A percentile compares a stretch with the other conserved stretches of the same genome.
Evolutionary conservation across 37 sponge, comb jelly and placozoan genomes (phyloP).

Genomic region (Diacarnus erythraeanus): DNA sequence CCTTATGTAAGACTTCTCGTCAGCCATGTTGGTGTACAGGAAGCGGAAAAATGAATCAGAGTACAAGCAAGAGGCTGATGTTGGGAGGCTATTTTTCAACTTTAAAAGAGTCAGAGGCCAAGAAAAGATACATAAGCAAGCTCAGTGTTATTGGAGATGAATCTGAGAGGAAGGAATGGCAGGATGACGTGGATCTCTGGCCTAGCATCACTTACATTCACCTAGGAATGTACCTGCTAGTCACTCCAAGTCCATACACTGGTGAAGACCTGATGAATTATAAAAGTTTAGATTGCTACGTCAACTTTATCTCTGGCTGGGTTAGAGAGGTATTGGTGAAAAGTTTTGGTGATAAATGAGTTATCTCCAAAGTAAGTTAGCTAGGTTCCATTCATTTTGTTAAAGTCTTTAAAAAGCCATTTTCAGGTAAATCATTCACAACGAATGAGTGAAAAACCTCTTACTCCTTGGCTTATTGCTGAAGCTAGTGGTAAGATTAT

Average conservation of each 20-base stretch:
- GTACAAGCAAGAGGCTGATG: neutral
- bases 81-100: neutral
- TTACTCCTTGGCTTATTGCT: slow-evolving; percentile 49
- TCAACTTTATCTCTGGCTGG: slow-evolving; percentile 62
- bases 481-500: slow-evolving; percentile 34
- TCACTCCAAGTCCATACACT: slow-evolving; percentile 64
- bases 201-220: neutral
- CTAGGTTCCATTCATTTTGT: neutral
- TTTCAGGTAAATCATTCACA: slow-evolving; percentile 53
- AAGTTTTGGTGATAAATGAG: slow-evolving; percentile 11
- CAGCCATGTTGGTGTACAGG: slow-evolving; percentile 7
- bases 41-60: neutral
- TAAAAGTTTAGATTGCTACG: slow-evolving; percentile 64
- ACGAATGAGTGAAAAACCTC: slow-evolving; percentile 45
- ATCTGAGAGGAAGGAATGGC: neutral
- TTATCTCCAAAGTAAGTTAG: slow-evolving; percentile 51
- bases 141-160: neutral
- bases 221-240: slow-evolving; percentile 23
- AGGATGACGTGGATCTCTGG: slow-evolving; percentile 5
- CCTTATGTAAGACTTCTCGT: neutral
- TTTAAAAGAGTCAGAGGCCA: neutral
- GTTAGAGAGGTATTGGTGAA: slow-evolving; percentile 51
- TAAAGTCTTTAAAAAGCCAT: too few relatives aligned
- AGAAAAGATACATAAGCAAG: neutral
- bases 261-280: slow-evolving; percentile 60